phyloP scores from a whole-genome alignment of 2,888 invertebrate species.

The Asteroscopus sphinx region DNA sequence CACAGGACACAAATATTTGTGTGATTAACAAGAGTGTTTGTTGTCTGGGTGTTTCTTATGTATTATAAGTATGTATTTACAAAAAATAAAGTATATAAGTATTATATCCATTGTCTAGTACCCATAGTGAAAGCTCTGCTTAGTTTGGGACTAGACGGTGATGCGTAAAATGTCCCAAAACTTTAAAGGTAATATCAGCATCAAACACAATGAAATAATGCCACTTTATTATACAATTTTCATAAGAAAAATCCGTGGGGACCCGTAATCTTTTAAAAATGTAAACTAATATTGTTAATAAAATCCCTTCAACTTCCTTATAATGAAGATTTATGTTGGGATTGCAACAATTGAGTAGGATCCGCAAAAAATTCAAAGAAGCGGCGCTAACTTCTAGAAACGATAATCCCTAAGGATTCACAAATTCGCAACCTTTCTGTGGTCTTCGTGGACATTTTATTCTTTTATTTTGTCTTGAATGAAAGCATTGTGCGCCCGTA shows the following conservation, averaged over 20 bases:
- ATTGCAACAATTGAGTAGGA: conserved; percentile 65
- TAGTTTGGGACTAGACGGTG: too few relatives aligned
- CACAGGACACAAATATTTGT: too few relatives aligned
- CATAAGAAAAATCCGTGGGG: conserved; percentile 14
- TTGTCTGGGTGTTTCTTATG: too few relatives aligned
- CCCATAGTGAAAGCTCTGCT: too few relatives aligned
- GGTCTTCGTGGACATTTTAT: conserved; percentile 61
- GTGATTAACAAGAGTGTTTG: too few relatives aligned
- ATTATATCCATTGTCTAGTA: too few relatives aligned
- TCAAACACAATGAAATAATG: neutral
- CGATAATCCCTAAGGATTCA: conserved; percentile 78
- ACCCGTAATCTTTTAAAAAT: conserved; percentile 33
- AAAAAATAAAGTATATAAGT: too few relatives aligned
- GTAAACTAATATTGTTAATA: conserved; percentile 45
- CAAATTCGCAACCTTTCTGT: conserved; percentile 77
- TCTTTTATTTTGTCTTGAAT: conserved; percentile 76
- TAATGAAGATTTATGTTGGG: conserved; percentile 59
- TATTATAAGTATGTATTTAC: too few relatives aligned
- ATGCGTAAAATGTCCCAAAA: too few relatives aligned
- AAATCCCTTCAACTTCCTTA: conserved; percentile 38
- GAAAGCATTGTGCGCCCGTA: conserved; percentile 77
- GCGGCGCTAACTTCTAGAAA: conserved; percentile 82
- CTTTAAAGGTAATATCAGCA: neutral
- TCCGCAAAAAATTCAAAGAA: conserved; percentile 57
- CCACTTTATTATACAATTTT: conserved; percentile 7